phyloP scores from a whole-genome alignment of 2,113 vertebrate genomes.

The Callospermophilus lateralis region DNA sequence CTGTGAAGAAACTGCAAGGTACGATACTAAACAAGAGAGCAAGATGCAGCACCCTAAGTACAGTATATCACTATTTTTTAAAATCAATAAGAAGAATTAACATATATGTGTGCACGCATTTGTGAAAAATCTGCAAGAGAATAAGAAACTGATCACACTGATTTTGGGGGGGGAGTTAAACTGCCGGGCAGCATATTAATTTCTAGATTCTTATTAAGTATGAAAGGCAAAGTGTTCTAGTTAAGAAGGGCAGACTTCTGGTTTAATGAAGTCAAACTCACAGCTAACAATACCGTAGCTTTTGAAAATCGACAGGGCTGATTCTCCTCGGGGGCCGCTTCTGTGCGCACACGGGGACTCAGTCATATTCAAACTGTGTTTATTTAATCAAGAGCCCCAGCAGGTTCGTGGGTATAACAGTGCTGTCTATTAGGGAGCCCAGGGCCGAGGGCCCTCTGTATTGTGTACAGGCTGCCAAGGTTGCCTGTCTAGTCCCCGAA shows the following conservation, averaged over 20 bases:
- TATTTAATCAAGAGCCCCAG: neutral
- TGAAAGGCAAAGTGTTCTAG: conserved; percentile 20
- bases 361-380: neutral
- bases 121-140: neutral
- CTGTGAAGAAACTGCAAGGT: neutral
- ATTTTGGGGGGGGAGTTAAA: neutral
- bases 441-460: neutral
- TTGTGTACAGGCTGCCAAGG: neutral
- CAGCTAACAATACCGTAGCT: neutral
- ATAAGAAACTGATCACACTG: neutral
- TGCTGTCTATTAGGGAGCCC: neutral
- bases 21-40: neutral
- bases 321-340: neutral
- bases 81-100: neutral
- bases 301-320: neutral
- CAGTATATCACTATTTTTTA: neutral
- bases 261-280: neutral
- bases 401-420: neutral
- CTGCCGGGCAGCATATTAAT: neutral
- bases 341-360: neutral
- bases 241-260: neutral
- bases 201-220: conserved; percentile 37
- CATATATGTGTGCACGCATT: neutral
- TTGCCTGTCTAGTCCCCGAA: neutral
- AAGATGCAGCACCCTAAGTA: neutral